These are phyloP conservation scores for Cotesia glomerata DNA, from an alignment of 1,140 invertebrate species.

Conservation along the genomic window DNA sequence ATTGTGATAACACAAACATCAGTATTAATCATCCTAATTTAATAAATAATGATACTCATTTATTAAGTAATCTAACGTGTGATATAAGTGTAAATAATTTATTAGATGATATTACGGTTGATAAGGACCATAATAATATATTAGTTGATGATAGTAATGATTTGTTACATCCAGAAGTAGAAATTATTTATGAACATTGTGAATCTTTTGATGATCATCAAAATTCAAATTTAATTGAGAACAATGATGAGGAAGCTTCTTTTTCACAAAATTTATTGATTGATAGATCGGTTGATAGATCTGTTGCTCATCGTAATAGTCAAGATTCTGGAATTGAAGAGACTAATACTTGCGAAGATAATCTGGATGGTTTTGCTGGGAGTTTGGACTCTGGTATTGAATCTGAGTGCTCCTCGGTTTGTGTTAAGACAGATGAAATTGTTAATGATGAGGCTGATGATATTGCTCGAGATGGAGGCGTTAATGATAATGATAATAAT, in stretches of 20 bases:
- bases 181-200: not conserved
- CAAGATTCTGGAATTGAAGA: constrained; percentile 41
- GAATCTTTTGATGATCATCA: not conserved
- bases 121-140: constrained; percentile 9
- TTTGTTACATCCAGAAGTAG: constrained; percentile 18
- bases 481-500: too few relatives aligned
- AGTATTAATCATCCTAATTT: constrained; percentile 14
- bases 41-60: constrained; percentile 11
- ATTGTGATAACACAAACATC: constrained; percentile 30
- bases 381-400: constrained; percentile 45
- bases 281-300: constrained; percentile 35
- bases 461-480: not conserved
- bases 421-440: constrained; percentile 30
- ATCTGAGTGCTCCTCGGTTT: constrained; percentile 46
- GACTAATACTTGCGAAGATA: constrained; percentile 13
- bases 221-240: not conserved
- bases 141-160: not conserved
- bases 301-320: constrained; percentile 37
- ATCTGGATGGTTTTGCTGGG: constrained; percentile 31
- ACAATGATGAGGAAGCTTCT: not conserved
- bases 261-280: constrained; percentile 35
- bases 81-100: constrained; percentile 9
- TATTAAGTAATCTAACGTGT: not conserved
- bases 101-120: not conserved
- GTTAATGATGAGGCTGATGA: constrained; percentile 1